Conservation (phyloP, 2,113 vertebrate species). For the Pelecanoides urinatrix region DNA sequence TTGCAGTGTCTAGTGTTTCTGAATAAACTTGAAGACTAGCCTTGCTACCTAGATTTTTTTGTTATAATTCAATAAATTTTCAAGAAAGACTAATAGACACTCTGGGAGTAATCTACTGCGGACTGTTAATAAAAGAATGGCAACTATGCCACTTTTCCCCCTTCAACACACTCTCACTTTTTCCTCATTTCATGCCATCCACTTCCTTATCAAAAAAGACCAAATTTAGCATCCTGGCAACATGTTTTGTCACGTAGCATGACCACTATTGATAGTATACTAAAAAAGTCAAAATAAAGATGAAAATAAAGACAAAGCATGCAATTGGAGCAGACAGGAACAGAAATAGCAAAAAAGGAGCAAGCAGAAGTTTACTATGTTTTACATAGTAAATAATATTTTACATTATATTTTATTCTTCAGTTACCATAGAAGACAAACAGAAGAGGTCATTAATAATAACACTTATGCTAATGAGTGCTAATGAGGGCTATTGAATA, state of each 20-base stretch:
- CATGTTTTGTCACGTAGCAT: neutral
- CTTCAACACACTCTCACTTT: neutral
- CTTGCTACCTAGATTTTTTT: neutral
- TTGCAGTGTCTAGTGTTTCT: neutral
- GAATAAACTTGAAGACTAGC: neutral
- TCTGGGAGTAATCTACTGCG: neutral
- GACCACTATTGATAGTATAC: neutral
- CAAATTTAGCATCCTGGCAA: neutral
- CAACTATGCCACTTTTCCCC: neutral
- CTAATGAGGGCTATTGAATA: neutral
- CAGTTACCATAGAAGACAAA: neutral
- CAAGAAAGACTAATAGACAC: no score
- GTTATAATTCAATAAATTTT: neutral
- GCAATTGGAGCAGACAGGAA: neutral
- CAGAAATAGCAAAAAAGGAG: neutral
- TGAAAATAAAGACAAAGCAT: neutral
- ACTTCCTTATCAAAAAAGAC: neutral
- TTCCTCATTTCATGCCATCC: neutral
- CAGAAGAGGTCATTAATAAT: neutral
- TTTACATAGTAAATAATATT: neutral
- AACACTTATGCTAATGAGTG: neutral
- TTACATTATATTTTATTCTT: neutral
- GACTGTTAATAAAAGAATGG: neutral
- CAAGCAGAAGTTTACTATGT: neutral
- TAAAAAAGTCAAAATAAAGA: neutral